phyloP scores from a whole-genome alignment of 2,113 vertebrate genomes.

The Trogon melanurus region DNA sequence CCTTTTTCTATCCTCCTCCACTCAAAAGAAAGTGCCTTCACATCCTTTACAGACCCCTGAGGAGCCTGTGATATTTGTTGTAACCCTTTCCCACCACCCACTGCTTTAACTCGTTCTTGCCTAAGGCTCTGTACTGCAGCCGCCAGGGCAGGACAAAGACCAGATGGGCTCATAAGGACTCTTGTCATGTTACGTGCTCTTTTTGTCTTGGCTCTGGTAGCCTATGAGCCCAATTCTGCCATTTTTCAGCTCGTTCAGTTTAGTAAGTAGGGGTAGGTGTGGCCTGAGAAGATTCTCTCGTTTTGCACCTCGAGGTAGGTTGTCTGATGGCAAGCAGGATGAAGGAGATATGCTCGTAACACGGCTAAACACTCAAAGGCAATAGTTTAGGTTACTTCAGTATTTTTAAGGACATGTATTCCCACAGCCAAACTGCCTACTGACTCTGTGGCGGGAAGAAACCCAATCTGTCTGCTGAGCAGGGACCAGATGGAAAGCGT shows the following conservation, averaged over 20 bases:
- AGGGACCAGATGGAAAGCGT: conserved; percentile 19
- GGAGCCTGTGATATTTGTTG: conserved; percentile 61
- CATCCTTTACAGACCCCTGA: conserved; percentile 67
- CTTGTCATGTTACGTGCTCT: background rate
- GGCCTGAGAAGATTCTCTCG: background rate
- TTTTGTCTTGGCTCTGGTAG: background rate
- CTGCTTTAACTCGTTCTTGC: conserved; percentile 70
- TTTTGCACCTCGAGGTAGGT: background rate
- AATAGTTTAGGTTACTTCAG: background rate
- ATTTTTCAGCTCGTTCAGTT: background rate
- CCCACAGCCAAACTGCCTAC: background rate
- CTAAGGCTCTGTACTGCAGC: conserved; percentile 35
- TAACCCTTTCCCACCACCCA: conserved; percentile 61
- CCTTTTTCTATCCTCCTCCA: conserved; percentile 61
- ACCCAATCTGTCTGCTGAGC: background rate
- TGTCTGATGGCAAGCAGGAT: background rate
- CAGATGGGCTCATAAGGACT: conserved; percentile 60
- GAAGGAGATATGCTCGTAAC: background rate
- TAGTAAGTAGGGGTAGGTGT: background rate
- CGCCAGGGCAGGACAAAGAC: conserved; percentile 52
- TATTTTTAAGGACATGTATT: conserved; percentile 28
- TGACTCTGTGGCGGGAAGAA: conserved; percentile 21
- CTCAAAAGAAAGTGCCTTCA: conserved; percentile 63
- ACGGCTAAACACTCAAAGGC: background rate
- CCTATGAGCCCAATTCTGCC: background rate